Base-by-base conservation (phyloP, 2,888 invertebrate genomes). In the Cryptus armator region DNA sequence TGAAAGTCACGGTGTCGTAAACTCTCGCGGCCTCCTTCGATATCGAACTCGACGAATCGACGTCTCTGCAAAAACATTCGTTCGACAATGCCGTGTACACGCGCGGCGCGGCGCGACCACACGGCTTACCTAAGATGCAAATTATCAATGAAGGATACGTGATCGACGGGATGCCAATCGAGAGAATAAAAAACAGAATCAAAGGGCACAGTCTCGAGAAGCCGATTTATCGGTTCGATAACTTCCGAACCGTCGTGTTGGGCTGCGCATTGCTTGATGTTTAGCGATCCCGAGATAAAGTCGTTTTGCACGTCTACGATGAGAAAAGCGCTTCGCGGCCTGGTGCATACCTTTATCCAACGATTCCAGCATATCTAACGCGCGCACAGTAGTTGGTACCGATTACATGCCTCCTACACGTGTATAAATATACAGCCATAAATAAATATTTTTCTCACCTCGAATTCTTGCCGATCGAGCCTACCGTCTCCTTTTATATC, bases 251-350 rank as follows among this genome's bases (percentile, higher is more conserved):
- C 98, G 91, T 98, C 97, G 87, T 98, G 98, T 91, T 97, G 97
- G 19, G 99, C 98, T 85, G 98, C 97, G 94, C 98, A 98, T 92
- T 98, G 97, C 94, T 97, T 97, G 92, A 99, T 97, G 94, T 98
- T 97, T 90, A 99, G 95, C 7, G 98, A 97, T 62, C 99, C 99
- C 78, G 97, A 96, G 92, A 99, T 98, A 94, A 99, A 99, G 95
- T 99, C 99, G 94, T 99, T 99, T 95, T 99, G 99, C 43, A 99
- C 99, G 94, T 99, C 99, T 86, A 99, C 98, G 84, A 99, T 96
- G 86, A 99, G 95, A 93, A 99, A 97, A 32, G 97, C 99, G 92
- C 96, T 97, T 88, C 97, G 96, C 19, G 98, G 98, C 77, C 97
- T 96, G 3, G 93, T 92, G 86, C 92, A 93, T 91, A 97, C 96